A percentile compares a stretch with the other conserved stretches of the same genome.
These are phyloP conservation scores for Sarcophaga rosellei DNA, from an alignment of 2,888 invertebrate genomes.

Conservation along the genomic window DNA sequence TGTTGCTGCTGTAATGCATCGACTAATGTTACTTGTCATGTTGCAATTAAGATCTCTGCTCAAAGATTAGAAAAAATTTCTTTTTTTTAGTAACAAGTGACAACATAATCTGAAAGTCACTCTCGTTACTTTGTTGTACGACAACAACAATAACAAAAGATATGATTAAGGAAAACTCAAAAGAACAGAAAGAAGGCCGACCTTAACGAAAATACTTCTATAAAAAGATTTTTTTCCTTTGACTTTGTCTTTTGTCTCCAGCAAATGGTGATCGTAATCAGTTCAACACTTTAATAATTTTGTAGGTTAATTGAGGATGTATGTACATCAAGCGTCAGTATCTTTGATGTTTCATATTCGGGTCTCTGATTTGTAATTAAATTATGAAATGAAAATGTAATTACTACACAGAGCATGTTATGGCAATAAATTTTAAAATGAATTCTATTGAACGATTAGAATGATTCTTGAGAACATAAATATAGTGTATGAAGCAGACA, in stretches of 20 bases:
- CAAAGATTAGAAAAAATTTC: conserved; percentile 63
- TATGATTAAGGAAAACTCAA: not conserved
- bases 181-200: conserved; percentile 33
- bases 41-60: conserved; percentile 76
- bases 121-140: conserved; percentile 55
- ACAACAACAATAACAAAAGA: not conserved
- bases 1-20: conserved; percentile 55
- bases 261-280: conserved; percentile 54
- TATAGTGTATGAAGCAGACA: too few relatives aligned
- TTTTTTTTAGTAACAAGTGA: conserved; percentile 66
- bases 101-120: conserved; percentile 69
- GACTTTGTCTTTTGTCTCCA: conserved; percentile 38
- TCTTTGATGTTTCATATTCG: not conserved
- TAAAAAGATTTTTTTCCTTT: conserved; percentile 14
- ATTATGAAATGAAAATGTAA: too few relatives aligned
- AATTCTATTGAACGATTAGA: too few relatives aligned
- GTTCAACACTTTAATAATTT: conserved; percentile 52
- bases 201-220: not conserved
- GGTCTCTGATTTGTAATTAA: too few relatives aligned
- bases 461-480: too few relatives aligned
- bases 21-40: conserved; percentile 78
- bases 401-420: too few relatives aligned
- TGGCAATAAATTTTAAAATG: too few relatives aligned
- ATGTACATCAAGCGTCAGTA: conserved; percentile 43
- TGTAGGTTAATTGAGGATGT: conserved; percentile 63